phyloP scores from a whole-genome alignment of 1,140 invertebrate species.

The Aphidius gifuensis region DNA sequence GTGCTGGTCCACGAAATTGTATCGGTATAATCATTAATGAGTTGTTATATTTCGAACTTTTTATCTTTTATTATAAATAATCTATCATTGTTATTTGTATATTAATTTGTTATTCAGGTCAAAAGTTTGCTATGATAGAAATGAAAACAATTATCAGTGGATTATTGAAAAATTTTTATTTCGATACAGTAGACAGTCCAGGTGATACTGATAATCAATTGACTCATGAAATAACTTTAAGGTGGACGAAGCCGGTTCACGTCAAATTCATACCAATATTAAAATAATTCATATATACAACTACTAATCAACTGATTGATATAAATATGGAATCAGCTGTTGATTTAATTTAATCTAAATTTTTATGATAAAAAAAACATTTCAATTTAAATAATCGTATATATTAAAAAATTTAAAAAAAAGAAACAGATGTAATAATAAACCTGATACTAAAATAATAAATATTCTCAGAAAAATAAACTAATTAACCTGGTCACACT shows the following conservation, averaged over 20 bases:
- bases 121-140: conserved; percentile 79
- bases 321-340: background rate
- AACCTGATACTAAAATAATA: too few species aligned
- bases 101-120: conserved; percentile 53
- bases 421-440: too few species aligned
- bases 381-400: too few species aligned
- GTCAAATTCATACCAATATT: conserved; percentile 36
- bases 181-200: conserved; percentile 45
- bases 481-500: too few species aligned
- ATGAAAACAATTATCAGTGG: conserved; percentile 67
- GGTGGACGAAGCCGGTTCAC: conserved; percentile 29
- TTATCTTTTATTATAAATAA: background rate
- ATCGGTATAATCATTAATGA: conserved; percentile 53
- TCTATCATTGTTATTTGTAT: background rate
- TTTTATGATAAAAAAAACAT: too few species aligned
- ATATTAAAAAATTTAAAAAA: too few species aligned
- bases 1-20: conserved; percentile 70
- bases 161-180: conserved; percentile 64
- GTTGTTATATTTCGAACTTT: too few species aligned
- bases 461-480: too few species aligned
- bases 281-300: background rate
- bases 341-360: too few species aligned
- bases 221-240: conserved; percentile 37
- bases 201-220: conserved; percentile 29
- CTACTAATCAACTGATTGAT: background rate